Conservation (phyloP, 1,140 invertebrate genomes). For the Drosophila kanapiae region DNA sequence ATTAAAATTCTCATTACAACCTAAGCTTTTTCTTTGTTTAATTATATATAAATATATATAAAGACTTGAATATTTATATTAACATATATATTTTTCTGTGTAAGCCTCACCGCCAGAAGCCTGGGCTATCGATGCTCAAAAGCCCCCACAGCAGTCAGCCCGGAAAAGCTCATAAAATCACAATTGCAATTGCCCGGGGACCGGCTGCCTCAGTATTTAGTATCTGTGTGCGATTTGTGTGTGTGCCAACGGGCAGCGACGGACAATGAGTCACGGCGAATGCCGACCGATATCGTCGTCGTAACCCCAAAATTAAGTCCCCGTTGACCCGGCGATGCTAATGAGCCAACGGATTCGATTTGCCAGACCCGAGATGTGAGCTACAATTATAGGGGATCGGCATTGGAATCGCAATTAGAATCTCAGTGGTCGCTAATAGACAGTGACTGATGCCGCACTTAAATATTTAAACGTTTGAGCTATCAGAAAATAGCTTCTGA, state of each 20-base stretch:
- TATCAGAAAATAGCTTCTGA: not conserved
- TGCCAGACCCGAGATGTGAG: constrained; percentile 21
- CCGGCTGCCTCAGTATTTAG: constrained; percentile 17
- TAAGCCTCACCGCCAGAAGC: constrained; percentile 10
- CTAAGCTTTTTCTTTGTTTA: not conserved
- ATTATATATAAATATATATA: not conserved
- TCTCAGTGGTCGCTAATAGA: constrained; percentile 1
- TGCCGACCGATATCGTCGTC: constrained; percentile 6
- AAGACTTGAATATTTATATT: not conserved
- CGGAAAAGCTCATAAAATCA: constrained; percentile 70
- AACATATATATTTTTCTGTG: constrained; percentile 5
- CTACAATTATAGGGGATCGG: constrained; percentile 29
- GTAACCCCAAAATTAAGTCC: constrained; percentile 60
- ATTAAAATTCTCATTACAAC: too few species aligned
- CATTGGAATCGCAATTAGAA: not conserved
- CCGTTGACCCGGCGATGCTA: constrained; percentile 53
- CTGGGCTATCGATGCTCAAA: constrained; percentile 51
- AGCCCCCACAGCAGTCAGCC: constrained; percentile 36
- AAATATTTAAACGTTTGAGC: not conserved
- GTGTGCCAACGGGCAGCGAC: constrained; percentile 18
- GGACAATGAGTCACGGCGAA: constrained; percentile 67
- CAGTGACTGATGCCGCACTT: not conserved
- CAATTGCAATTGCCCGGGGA: constrained; percentile 59
- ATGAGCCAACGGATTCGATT: constrained; percentile 41
- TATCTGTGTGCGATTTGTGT: constrained; percentile 31